These are phyloP conservation scores for Ptychoptera albimana DNA, from an alignment of 2,888 invertebrate species.

Conservation along the genomic window DNA sequence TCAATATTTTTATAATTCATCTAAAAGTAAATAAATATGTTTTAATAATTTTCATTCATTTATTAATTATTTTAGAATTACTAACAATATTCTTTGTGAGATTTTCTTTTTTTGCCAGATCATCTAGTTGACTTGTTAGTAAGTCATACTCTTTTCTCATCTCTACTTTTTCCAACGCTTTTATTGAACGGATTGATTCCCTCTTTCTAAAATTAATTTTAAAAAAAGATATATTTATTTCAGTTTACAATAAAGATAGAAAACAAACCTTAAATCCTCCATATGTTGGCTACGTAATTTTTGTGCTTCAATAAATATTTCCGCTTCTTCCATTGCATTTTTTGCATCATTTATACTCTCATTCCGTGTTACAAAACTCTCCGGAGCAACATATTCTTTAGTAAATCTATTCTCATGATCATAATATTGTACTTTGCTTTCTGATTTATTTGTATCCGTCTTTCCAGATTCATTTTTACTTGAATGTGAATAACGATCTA, in stretches of 20 bases:
- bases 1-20: conserved; percentile 29
- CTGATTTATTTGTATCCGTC: no score
- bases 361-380: conserved; percentile 4
- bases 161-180: conserved; percentile 34
- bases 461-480: no score
- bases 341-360: conserved; percentile 7
- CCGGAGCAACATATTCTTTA: background rate
- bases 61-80: background rate
- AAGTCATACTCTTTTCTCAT: conserved; percentile 34
- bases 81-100: conserved; percentile 6
- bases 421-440: conserved; percentile 19
- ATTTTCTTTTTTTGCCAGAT: conserved; percentile 26
- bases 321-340: conserved; percentile 8
- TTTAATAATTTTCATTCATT: background rate
- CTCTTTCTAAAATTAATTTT: conserved; percentile 16
- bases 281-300: conserved; percentile 7
- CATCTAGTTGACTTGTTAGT: conserved; percentile 32
- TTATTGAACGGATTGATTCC: conserved; percentile 27
- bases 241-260: no score
- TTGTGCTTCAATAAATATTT: background rate
- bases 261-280: conserved; percentile 16
- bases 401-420: conserved; percentile 16
- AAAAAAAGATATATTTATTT: background rate
- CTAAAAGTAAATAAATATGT: conserved; percentile 11
- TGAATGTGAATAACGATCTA: no score